These are phyloP conservation scores for Acomys russatus DNA, from an alignment of 2,797 vertebrate genomes.

Conservation along the genomic window DNA sequence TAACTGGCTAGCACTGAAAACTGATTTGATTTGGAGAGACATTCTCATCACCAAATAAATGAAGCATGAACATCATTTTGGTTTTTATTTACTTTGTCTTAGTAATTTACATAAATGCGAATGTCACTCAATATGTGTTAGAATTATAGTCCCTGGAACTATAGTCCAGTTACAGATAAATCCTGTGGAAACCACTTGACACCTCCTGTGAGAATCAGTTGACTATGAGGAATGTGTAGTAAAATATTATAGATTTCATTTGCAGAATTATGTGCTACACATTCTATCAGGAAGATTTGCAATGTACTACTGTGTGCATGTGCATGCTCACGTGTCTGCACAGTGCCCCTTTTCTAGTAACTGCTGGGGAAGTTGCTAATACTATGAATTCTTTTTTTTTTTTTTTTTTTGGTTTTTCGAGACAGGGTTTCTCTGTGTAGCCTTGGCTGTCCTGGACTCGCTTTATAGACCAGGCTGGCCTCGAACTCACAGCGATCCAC, in stretches of 20 bases:
- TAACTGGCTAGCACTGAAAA: neutral
- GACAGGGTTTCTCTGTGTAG: too few species aligned
- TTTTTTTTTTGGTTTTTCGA: too few species aligned
- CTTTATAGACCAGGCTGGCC: too few species aligned
- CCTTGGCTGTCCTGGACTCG: too few species aligned
- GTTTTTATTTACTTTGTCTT: neutral
- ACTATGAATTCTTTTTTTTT: conserved; percentile 11
- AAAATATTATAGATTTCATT: neutral
- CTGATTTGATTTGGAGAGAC: neutral
- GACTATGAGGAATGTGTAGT: neutral
- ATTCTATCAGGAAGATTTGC: conserved; percentile 1
- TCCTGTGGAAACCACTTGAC: neutral
- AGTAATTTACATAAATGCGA: neutral
- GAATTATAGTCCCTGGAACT: neutral
- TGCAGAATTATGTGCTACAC: neutral
- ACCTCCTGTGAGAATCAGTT: neutral
- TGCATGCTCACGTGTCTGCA: neutral
- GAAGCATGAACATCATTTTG: neutral
- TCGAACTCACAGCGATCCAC: too few species aligned
- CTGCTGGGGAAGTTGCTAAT: neutral
- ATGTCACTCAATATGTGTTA: neutral
- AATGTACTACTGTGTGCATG: neutral
- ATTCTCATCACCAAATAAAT: neutral
- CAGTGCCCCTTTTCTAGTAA: neutral
- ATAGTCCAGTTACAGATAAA: neutral